Evolutionary conservation across 2,113 vertebrate species (phyloP).

Genomic region (Aspiorhynchus laticeps): DNA sequence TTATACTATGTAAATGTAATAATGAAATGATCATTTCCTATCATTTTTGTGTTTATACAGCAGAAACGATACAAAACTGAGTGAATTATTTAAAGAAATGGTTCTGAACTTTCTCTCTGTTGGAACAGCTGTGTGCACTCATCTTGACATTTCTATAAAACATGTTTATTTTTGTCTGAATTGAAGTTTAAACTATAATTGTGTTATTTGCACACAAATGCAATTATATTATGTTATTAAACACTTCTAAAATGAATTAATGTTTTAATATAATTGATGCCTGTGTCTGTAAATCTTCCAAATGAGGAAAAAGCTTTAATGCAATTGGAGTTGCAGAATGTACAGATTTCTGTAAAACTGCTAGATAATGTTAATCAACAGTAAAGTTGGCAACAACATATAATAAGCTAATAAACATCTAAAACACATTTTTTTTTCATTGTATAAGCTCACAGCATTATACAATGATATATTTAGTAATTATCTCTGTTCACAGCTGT

Average conservation of each 20-base stretch:
- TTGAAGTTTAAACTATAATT: neutral
- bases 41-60: neutral
- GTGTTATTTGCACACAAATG: neutral
- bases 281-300: neutral
- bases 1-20: neutral
- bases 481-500: neutral
- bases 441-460: neutral
- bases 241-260: neutral
- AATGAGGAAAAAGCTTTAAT: neutral
- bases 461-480: neutral
- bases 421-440: neutral
- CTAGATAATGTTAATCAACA: neutral
- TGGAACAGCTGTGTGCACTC: neutral
- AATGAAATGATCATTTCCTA: too few relatives aligned
- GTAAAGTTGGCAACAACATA: neutral
- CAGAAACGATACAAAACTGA: neutral
- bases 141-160: neutral
- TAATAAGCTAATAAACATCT: too few relatives aligned
- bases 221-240: neutral
- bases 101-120: neutral
- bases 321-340: neutral
- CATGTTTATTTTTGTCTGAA: neutral
- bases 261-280: neutral
- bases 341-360: neutral
- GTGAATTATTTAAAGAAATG: neutral